A percentile compares a stretch with the other conserved stretches of the same genome.
phyloP scores from a whole-genome alignment of 2,888 invertebrate genomes.

The Drosophila siamana region DNA sequence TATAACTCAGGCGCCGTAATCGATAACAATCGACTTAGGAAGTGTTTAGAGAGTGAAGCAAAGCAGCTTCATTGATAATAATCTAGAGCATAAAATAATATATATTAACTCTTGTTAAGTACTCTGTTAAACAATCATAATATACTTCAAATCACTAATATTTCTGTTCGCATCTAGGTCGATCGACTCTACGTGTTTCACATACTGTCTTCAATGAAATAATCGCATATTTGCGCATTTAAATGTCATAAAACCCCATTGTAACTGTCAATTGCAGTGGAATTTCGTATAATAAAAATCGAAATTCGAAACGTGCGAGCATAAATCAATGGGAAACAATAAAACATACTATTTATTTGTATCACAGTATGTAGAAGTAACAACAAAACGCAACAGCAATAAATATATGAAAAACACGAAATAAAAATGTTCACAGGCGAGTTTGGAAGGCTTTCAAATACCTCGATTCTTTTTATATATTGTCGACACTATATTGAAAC shows the following conservation, averaged over 20 bases:
- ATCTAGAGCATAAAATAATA: too few relatives aligned
- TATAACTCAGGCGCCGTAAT: too few relatives aligned
- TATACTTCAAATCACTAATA: too few relatives aligned
- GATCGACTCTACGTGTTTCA: constrained; percentile 9
- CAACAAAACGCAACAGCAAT: constrained; percentile 10
- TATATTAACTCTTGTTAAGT: too few relatives aligned
- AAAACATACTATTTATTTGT: constrained; percentile 41
- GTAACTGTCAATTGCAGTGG: constrained; percentile 1
- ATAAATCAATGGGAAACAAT: constrained; percentile 52
- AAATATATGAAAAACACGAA: constrained; percentile 1
- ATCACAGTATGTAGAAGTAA: constrained; percentile 31
- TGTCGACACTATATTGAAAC: too few relatives aligned
- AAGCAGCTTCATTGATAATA: not conserved
- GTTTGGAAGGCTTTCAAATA: not conserved
- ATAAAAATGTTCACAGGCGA: not conserved
- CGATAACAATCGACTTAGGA: too few relatives aligned
- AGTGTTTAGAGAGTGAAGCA: not conserved
- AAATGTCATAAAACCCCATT: constrained; percentile 1
- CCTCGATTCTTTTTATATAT: not conserved
- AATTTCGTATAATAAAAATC: constrained; percentile 13
- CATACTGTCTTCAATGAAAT: constrained; percentile 14
- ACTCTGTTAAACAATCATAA: too few relatives aligned
- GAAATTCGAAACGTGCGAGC: constrained; percentile 18
- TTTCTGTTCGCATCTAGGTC: not conserved
- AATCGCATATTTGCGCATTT: constrained; percentile 17